A percentile compares a stretch with the other conserved stretches of the same genome.
Conservation (phyloP, 1,140 invertebrate species). For the Nebria ingens region DNA sequence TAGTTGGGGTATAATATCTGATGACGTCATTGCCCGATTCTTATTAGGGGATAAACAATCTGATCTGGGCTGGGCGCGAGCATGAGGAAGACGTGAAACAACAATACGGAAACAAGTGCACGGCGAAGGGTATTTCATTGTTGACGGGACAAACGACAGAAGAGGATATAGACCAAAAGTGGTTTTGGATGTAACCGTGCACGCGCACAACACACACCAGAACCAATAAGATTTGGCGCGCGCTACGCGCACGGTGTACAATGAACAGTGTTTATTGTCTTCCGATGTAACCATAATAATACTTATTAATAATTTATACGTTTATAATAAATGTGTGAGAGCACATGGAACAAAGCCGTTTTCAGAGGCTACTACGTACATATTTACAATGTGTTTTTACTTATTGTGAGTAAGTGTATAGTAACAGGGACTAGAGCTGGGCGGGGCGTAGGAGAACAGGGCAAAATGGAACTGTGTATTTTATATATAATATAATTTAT, state of each 20-base stretch:
- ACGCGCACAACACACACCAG: no score
- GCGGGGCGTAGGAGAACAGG: neutral
- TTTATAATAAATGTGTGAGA: constrained; percentile 7
- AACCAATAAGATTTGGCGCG: no score
- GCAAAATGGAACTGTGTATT: no score
- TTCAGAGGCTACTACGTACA: neutral
- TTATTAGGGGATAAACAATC: no score
- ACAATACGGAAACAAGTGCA: neutral
- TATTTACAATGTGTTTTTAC: neutral
- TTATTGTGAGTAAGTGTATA: neutral
- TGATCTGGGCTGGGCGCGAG: no score
- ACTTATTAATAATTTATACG: neutral
- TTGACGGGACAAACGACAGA: neutral
- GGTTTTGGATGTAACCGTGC: no score
- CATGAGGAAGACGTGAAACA: constrained; percentile 2
- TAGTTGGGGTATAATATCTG: no score
- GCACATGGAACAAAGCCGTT: constrained; percentile 5
- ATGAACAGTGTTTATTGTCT: constrained; percentile 5
- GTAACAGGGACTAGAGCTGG: neutral
- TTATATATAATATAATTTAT: no score
- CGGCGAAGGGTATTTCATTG: neutral
- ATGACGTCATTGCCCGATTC: no score
- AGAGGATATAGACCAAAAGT: no score
- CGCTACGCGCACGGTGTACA: no score
- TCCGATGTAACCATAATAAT: constrained; percentile 8